These are phyloP conservation scores for Drosophila obscura DNA, from an alignment of 1,140 invertebrate species.

Conservation along the genomic window DNA sequence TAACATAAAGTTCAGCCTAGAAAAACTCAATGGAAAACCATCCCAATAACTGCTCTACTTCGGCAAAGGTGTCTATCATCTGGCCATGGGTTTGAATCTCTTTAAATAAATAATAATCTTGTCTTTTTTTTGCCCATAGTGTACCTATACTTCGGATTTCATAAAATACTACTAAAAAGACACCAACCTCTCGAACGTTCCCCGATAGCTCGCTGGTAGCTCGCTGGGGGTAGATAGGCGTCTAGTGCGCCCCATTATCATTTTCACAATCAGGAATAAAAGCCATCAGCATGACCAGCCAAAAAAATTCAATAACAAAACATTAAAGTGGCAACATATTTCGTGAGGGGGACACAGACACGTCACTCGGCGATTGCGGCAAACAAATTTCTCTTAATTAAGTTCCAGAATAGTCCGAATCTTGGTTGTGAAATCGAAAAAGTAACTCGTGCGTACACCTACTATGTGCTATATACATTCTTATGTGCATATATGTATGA, in stretches of 20 bases:
- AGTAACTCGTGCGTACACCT: too few species aligned
- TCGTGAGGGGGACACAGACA: slow-evolving; percentile 8
- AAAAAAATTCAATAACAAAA: slow-evolving; percentile 31
- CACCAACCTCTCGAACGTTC: slow-evolving; percentile 22
- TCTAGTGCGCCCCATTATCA: slow-evolving; percentile 23
- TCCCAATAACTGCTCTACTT: too few species aligned
- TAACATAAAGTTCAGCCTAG: background rate
- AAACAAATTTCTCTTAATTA: slow-evolving; percentile 36
- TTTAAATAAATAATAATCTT: too few species aligned
- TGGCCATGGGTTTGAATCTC: too few species aligned
- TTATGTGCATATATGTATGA: background rate
- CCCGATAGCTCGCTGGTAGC: background rate
- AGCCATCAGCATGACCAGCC: slow-evolving; percentile 47
- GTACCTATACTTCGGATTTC: too few species aligned
- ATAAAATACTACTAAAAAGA: background rate
- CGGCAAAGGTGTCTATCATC: too few species aligned
- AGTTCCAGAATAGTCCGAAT: slow-evolving; percentile 31
- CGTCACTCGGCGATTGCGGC: slow-evolving; percentile 20
- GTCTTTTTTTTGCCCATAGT: too few species aligned
- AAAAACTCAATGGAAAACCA: background rate
- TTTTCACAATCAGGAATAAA: slow-evolving; percentile 36
- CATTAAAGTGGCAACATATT: slow-evolving; percentile 13
- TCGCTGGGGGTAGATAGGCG: slow-evolving; percentile 13
- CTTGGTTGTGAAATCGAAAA: slow-evolving; percentile 23
- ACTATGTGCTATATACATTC: too few species aligned